These are phyloP conservation scores for Conops quadrifasciatus DNA, from an alignment of 2,888 invertebrate species.

Conservation along the genomic window DNA sequence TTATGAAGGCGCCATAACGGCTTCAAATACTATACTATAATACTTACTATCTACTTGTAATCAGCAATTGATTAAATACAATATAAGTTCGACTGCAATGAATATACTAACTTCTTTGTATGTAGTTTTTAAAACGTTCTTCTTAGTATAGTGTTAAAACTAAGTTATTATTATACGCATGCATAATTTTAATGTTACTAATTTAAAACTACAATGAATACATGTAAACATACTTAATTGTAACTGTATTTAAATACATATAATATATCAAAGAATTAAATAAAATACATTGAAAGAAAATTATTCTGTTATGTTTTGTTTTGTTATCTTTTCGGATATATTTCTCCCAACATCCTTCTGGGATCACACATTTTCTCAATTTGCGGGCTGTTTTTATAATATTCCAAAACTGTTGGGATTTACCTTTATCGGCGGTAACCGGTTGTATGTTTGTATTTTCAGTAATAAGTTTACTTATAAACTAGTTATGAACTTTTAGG, in stretches of 20 bases:
- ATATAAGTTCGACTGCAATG: not conserved
- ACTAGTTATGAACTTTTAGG: not conserved
- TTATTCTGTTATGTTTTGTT: too few species aligned
- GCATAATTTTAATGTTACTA: conserved; percentile 38
- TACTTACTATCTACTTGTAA: too few species aligned
- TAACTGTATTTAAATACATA: conserved; percentile 17
- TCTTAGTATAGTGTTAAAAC: too few species aligned
- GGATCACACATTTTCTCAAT: too few species aligned
- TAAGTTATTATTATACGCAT: conserved; percentile 28
- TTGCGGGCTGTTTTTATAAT: too few species aligned
- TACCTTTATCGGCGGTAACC: too few species aligned
- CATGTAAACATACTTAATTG: conserved; percentile 6
- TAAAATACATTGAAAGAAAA: too few species aligned
- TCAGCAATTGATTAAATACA: not conserved
- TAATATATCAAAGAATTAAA: conserved; percentile 15
- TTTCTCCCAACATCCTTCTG: too few species aligned
- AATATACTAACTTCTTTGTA: conserved; percentile 1
- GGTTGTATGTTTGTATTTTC: not conserved
- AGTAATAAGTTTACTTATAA: not conserved
- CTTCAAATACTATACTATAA: too few species aligned
- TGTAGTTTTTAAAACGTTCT: conserved; percentile 20
- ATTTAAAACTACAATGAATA: conserved; percentile 30
- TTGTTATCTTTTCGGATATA: too few species aligned
- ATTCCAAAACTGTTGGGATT: too few species aligned
- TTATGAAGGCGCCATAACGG: not conserved